A percentile compares a stretch with the other conserved stretches of the same genome.
Conservation (phyloP, 2,113 vertebrate genomes). For the Cynoglossus semilaevis region DNA sequence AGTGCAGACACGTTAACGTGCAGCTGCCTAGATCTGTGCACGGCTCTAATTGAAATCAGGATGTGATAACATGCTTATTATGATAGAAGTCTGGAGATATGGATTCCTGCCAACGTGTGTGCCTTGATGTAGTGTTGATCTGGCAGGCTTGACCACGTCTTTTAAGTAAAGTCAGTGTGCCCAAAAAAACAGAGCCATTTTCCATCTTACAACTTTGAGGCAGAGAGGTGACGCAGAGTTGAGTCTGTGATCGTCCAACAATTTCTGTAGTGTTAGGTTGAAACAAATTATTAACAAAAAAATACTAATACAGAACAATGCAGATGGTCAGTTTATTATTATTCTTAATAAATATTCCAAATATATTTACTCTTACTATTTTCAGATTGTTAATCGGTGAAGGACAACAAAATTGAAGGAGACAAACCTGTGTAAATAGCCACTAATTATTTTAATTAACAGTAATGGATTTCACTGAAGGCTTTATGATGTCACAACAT, state of each 20-base stretch:
- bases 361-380: too few relatives aligned
- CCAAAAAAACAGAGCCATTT: slow-evolving; percentile 22
- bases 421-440: too few relatives aligned
- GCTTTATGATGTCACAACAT: too few relatives aligned
- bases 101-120: slow-evolving; percentile 42
- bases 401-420: too few relatives aligned
- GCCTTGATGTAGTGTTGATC: slow-evolving; percentile 47
- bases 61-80: slow-evolving; percentile 66
- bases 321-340: too few relatives aligned
- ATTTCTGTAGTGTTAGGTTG: too few relatives aligned
- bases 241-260: slow-evolving; percentile 42
- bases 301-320: too few relatives aligned
- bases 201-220: slow-evolving; percentile 26
- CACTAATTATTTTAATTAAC: too few relatives aligned
- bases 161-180: slow-evolving; percentile 36
- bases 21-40: slow-evolving; percentile 59
- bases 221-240: slow-evolving; percentile 28
- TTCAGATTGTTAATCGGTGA: too few relatives aligned
- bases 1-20: slow-evolving; percentile 59
- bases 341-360: too few relatives aligned
- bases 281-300: too few relatives aligned
- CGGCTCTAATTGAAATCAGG: slow-evolving; percentile 73
- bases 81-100: slow-evolving; percentile 31
- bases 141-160: slow-evolving; percentile 54
- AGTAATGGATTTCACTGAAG: too few relatives aligned